A percentile compares a stretch with the other conserved stretches of the same genome.
phyloP scores from a whole-genome alignment of 2,888 invertebrate species.

The Leucophora obtusa region DNA sequence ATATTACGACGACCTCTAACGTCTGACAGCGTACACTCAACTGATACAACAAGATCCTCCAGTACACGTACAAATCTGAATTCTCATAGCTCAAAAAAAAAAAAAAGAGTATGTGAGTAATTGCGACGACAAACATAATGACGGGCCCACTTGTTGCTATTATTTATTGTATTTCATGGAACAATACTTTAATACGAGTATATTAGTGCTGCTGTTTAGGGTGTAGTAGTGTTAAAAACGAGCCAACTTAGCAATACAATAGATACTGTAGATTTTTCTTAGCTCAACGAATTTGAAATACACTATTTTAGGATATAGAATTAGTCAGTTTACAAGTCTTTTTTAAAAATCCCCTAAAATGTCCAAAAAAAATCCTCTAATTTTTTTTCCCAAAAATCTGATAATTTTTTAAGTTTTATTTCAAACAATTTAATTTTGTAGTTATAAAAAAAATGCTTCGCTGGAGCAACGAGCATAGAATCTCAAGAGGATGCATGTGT shows the following conservation, averaged over 20 bases:
- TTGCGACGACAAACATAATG: slow-evolving; percentile 13
- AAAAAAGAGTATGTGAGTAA: slow-evolving; percentile 16
- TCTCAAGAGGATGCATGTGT: too few species aligned
- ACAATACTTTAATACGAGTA: background rate
- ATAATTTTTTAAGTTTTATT: too few species aligned
- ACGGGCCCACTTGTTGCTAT: slow-evolving; percentile 46
- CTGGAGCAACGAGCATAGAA: too few species aligned
- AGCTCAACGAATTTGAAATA: too few species aligned
- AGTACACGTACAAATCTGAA: slow-evolving; percentile 45
- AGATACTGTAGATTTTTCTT: too few species aligned
- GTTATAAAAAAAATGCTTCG: too few species aligned
- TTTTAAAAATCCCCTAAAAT: too few species aligned
- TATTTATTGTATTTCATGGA: slow-evolving; percentile 33
- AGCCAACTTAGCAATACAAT: background rate
- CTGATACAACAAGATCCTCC: slow-evolving; percentile 56
- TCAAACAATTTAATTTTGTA: too few species aligned
- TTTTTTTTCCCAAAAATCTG: too few species aligned
- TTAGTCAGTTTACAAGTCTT: too few species aligned
- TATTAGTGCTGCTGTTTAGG: background rate
- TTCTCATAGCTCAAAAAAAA: slow-evolving; percentile 8
- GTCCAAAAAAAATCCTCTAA: too few species aligned
- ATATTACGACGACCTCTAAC: slow-evolving; percentile 40
- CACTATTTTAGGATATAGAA: too few species aligned
- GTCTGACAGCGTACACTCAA: slow-evolving; percentile 51
- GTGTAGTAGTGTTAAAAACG: background rate